phyloP scores from a whole-genome alignment of 2,888 invertebrate genomes.

The Hedychridium roseum region DNA sequence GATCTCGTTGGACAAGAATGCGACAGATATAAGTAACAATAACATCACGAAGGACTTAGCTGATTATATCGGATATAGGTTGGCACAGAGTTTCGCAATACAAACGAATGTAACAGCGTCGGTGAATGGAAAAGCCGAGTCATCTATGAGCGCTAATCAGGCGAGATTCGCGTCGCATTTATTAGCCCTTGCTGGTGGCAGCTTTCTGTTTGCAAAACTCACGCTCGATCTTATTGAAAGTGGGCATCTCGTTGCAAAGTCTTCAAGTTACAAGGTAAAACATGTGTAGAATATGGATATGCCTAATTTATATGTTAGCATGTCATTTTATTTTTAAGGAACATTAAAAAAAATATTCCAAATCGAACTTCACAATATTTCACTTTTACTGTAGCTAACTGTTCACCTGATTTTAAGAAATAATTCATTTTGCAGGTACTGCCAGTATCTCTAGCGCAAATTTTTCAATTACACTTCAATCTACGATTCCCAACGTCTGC shows the following conservation, averaged over 20 bases:
- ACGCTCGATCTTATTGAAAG: conserved; percentile 90
- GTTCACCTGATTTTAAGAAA: too few relatives aligned
- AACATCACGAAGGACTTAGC: conserved; percentile 85
- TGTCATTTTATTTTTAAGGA: too few relatives aligned
- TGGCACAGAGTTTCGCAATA: conserved; percentile 82
- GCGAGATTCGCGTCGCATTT: conserved; percentile 87
- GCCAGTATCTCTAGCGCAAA: conserved; percentile 87
- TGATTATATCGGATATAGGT: conserved; percentile 85
- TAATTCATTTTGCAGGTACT: conserved; percentile 67
- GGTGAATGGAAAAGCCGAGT: conserved; percentile 72
- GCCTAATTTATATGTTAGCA: too few relatives aligned
- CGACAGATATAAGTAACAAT: conserved; percentile 68
- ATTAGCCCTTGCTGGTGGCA: conserved; percentile 83
- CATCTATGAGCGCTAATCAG: conserved; percentile 69
- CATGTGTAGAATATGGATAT: too few relatives aligned
- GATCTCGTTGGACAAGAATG: conserved; percentile 75
- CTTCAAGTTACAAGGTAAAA: conserved; percentile 91
- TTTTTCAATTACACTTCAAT: conserved; percentile 91
- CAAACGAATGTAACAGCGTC: conserved; percentile 81
- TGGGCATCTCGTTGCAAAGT: conserved; percentile 92
- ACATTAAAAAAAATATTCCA: too few relatives aligned
- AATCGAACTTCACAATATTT: too few relatives aligned
- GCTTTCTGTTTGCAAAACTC: conserved; percentile 90
- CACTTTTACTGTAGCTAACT: too few relatives aligned
- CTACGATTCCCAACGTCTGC: conserved; percentile 88